Evolutionary conservation across 2,888 invertebrate species (phyloP), one percentile per base, ranked within the genome.

Genomic region (Chromoteleia sp.): DNA sequence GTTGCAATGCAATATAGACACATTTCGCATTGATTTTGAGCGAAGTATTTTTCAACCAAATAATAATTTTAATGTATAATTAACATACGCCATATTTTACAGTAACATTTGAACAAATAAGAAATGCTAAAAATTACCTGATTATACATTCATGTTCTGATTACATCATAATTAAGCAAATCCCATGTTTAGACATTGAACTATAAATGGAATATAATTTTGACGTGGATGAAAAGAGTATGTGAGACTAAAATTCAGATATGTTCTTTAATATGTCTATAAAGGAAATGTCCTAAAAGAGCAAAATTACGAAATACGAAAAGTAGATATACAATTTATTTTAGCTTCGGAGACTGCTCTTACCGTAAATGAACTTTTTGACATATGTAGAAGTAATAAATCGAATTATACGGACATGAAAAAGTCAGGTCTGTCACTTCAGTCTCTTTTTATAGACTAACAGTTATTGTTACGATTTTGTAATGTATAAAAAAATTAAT

Each of bases 1-100:
- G 36, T 70, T 77, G 70, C 63, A 17, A 17, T 48, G 63, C 56
- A 59, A 56, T 70, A 30, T 56, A 54, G 45, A 54, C 59, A 67
- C 75, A 63, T 36, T 33, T 21, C 30, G 17, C 30, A 61, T 7
- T 54, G 17, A 10, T 56, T 68, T 48, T 36, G 0, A 8, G 36
- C 3, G 3, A n/a, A 3, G n/a, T 10, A n/a, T 36, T 36, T 36
- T n/a, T 1, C n/a, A n/a, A n/a, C 25, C 2, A 2, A 25, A 4
- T 6, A 25, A 25, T 25, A 25, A 25, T 25, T 25, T 4, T 6
- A 25, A 25, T 4, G 6, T 25, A n/a, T n/a, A n/a, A n/a, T n/a
- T n/a, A n/a, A n/a, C n/a, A n/a, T n/a, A n/a, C n/a, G n/a, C n/a
- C n/a, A n/a, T n/a, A n/a, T n/a, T n/a, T n/a, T n/a, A n/a, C n/a